Evolutionary conservation across 2,888 invertebrate genomes (phyloP), one percentile per base, ranked within the genome.

Genomic region (Metopia argyrocephala): DNA sequence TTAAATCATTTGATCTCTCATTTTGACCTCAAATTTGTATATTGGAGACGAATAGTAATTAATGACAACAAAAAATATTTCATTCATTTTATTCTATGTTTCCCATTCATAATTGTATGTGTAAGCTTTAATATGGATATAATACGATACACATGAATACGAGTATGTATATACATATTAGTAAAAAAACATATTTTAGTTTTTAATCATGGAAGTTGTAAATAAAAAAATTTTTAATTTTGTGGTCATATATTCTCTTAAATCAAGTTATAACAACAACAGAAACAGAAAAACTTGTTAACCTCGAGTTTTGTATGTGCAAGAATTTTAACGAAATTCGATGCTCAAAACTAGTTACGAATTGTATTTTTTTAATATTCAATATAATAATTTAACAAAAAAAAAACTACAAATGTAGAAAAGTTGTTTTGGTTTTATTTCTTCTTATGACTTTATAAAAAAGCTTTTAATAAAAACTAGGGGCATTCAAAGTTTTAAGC

Each of bases 1-100:
- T 71, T 80, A 76, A 81, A 45, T 61, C 31, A 82, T 71, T 61
- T 83, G 82, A 79, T 82, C 83, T 76, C 23, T 54, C 68, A 15
- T 66, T 66, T 79, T 82, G 82, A 83, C 82, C 83, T 52, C 54
- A 64, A 70, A 61, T 76, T 65, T 68, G 23, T 27, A n/a, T 57
- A 50, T 56, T 1, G 38, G 70, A 59, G 50, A 59, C 70, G 66
- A 50, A 76, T 59, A n/a, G n/a, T n/a, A 76, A 71, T 76, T 46
- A 76, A 73, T 46, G 28, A 54, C 45, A 52, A 48, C n/a, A 28
- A 27, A 50, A 21, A 46, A n/a, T n/a, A n/a, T n/a, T 12, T 46
- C 45, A 52, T 56, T 15, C 6, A 50, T 52, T 66, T 66, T 31
- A 52, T 38, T 31, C 23, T 62, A 46, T 62, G 25, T 62, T 5